phyloP scores from a whole-genome alignment of 2,888 invertebrate genomes.

The Aphidoletes aphidimyza region DNA sequence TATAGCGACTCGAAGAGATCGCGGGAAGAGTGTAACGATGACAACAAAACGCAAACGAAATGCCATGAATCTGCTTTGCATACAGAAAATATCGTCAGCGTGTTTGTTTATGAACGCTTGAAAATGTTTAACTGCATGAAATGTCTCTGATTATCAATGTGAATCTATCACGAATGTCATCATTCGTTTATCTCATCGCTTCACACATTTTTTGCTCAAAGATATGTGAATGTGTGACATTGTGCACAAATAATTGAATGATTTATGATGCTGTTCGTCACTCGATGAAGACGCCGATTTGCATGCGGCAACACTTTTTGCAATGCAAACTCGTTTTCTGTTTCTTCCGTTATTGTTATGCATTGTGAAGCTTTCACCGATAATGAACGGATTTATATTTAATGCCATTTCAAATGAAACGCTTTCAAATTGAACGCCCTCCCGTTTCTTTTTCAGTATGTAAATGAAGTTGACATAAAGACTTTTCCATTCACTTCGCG shows the following conservation, averaged over 20 bases:
- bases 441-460: not conserved
- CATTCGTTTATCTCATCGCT: not conserved
- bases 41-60: not conserved
- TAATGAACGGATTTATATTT: not conserved
- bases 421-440: not conserved
- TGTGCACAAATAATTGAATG: conserved; percentile 39
- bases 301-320: not conserved
- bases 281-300: not conserved
- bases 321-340: not conserved
- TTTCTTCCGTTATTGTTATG: not conserved
- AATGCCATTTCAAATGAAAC: not conserved
- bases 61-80: not conserved
- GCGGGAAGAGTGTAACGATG: not conserved
- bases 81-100: not conserved
- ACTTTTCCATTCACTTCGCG: not conserved
- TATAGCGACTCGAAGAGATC: not conserved
- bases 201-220: not conserved
- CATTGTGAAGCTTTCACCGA: not conserved
- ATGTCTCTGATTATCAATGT: conserved; percentile 17
- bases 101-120: conserved; percentile 8
- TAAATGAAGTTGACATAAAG: not conserved
- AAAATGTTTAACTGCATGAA: conserved; percentile 25
- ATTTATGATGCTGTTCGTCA: conserved; percentile 45
- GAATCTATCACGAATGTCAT: conserved; percentile 1
- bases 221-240: not conserved